A percentile compares a stretch with the other conserved stretches of the same genome.
Evolutionary conservation across 2,888 invertebrate species (phyloP).

Genomic region (Hyppa rectilinea): DNA sequence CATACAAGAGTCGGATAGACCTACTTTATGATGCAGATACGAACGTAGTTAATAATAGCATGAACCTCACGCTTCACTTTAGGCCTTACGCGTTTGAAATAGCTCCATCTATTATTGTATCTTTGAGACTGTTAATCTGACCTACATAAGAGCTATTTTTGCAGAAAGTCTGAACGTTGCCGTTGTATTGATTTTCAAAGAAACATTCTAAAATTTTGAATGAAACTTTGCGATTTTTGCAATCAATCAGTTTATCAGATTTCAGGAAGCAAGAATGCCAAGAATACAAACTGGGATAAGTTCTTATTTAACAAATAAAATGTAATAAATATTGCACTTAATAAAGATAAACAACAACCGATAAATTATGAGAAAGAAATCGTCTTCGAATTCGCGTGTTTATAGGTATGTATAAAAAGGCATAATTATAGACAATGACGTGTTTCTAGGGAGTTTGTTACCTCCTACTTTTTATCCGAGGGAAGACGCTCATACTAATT

Average conservation of each 20-base stretch:
- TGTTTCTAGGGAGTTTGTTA: background rate
- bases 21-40: background rate
- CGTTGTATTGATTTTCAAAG: background rate
- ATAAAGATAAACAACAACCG: background rate
- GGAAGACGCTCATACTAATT: background rate
- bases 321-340: too few relatives aligned
- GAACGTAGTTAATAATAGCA: constrained; percentile 5
- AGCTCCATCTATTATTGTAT: constrained; percentile 11
- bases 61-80: background rate
- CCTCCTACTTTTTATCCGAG: too few relatives aligned
- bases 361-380: background rate
- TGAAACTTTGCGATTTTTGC: background rate
- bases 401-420: background rate
- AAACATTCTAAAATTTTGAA: too few relatives aligned
- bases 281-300: background rate
- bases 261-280: too few relatives aligned
- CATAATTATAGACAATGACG: background rate
- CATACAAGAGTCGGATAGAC: background rate
- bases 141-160: constrained; percentile 13
- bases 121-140: constrained; percentile 13
- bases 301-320: background rate
- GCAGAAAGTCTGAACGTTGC: background rate
- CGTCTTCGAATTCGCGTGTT: background rate
- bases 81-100: constrained; percentile 9
- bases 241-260: background rate